Evolutionary conservation across 2,113 vertebrate genomes (phyloP), one percentile per base, ranked within the genome.

Genomic region (Eubucco bourcierii): DNA sequence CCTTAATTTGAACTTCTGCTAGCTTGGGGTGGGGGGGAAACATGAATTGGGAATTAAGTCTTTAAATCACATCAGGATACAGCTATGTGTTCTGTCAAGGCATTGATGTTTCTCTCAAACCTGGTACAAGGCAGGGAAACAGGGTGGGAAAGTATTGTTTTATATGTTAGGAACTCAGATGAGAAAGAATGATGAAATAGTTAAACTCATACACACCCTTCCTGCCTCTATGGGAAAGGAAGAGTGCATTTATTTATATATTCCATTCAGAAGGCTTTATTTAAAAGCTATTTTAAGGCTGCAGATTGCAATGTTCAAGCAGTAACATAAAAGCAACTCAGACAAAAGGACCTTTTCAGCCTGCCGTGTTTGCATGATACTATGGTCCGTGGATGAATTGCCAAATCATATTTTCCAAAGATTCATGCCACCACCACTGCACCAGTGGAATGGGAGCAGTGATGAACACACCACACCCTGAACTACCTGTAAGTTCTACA

Each of bases 171-270:
- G 15, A 90, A 53, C 29, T 64, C 75, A 74, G 80, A 44, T 50
- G 81, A 94, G 47, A 88, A 87, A 84, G 41, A 85, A 86, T 63
- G 77, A 93, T 80, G 70, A 92, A 95, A 93, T 3, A 80, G 89
- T 94, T 93, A 92, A 92, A 80, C 56, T n/a, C 78, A 70, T 11
- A 89, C 87, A 95, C 95, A 84, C 95, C 96, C 96, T 94, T 96
- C 95, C 94, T 93, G 93, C 75, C 89, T 90, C 89, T 64, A 93
- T 93, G 93, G 89, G 96, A 96, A 95, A 95, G 89, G 93, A 95
- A 93, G 91, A 93, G 65, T 90, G 76, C 72, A 80, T 93, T 92
- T 95, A 93, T 96, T 94, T 96, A 80, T 94, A 91, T 80, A 65
- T 55, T 84, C 91, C 76, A 75, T 92, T 96, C 82, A 88, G 66